Evolutionary conservation across 2,113 vertebrate genomes (phyloP), one percentile per base, ranked within the genome.

Genomic region (Girardinichthys multiradiatus): DNA sequence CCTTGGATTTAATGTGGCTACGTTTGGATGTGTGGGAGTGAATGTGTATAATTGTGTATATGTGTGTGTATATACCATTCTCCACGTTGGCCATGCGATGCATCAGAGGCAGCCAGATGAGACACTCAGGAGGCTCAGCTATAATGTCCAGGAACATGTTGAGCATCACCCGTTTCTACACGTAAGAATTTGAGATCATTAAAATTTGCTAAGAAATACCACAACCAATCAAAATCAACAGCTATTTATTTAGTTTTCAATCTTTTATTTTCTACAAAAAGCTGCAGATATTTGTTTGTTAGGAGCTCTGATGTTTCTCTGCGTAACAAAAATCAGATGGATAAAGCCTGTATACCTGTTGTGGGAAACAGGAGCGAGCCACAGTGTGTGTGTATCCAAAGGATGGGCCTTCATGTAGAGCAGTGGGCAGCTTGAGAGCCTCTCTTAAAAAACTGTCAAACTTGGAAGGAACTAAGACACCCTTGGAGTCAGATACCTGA

Each of bases 21-120:
- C 5, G 5, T 51, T 51, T 24, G 15, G 0, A 26, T 59, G 54
- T 39, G 17, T 37, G 13, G 3, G 11, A 30, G 28, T 17, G 27
- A 31, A 30, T 28, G 54, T 42, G 15, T 19, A 19, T 28, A 45
- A 70, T 64, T 68, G 30, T 72, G 35, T 64, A 28, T 80, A 26
- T 65, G 48, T 70, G 71, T 78, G 59, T 66, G 90, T 91, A n/a
- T n/a, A n/a, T n/a, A 99, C 98, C 97, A 13, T 97, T 96, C 82
- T 99, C 98, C 0, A 98, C 97, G 0, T 96, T 96, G 83, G 97
- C 95, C 7, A 99, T 92, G 61, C 97, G 95, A 80, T 99, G 97
- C 95, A 98, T 92, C 81, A 99, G 96, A 82, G 97, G 97, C 77
- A 98, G 93, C 98, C 98, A 99, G 80, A 99, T 94, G 79, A 99